Conservation (phyloP, 2,797 vertebrate genomes). For the Sebastes nivosus region DNA sequence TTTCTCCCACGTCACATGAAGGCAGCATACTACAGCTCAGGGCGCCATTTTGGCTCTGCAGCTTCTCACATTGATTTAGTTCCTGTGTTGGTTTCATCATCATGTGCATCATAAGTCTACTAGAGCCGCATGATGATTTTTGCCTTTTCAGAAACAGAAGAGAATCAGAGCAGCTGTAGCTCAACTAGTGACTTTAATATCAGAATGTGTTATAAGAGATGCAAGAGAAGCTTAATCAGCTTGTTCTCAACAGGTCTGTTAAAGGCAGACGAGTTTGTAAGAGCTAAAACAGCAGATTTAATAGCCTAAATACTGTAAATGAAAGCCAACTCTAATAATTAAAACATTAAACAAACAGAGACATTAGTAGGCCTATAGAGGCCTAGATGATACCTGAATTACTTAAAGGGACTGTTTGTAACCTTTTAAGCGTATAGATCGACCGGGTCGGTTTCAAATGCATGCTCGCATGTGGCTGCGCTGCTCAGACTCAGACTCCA, state of each 20-base stretch:
- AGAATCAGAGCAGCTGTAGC: neutral
- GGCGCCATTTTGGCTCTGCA: conserved; percentile 80
- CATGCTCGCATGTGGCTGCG: too few species aligned
- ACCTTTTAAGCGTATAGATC: too few species aligned
- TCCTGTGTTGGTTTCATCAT: conserved; percentile 23
- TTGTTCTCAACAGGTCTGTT: conserved; percentile 30
- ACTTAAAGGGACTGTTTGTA: neutral
- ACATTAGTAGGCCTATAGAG: neutral
- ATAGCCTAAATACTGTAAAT: neutral
- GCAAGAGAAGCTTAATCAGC: neutral
- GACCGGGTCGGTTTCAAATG: too few species aligned
- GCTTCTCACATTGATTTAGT: conserved; percentile 18
- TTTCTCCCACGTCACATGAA: neutral
- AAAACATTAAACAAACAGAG: neutral
- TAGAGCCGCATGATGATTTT: neutral
- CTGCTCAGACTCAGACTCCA: too few species aligned
- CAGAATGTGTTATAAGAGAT: neutral
- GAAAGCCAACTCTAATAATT: neutral
- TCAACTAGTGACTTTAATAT: neutral
- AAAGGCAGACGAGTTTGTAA: neutral
- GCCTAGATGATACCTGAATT: neutral
- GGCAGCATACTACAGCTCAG: conserved; percentile 23
- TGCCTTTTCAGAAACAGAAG: neutral
- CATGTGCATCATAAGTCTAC: neutral
- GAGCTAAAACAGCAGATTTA: neutral